Evolutionary conservation across 2,888 invertebrate species (phyloP), one percentile per base, ranked within the genome.

Genomic region (Drosophila neonasuta): DNA sequence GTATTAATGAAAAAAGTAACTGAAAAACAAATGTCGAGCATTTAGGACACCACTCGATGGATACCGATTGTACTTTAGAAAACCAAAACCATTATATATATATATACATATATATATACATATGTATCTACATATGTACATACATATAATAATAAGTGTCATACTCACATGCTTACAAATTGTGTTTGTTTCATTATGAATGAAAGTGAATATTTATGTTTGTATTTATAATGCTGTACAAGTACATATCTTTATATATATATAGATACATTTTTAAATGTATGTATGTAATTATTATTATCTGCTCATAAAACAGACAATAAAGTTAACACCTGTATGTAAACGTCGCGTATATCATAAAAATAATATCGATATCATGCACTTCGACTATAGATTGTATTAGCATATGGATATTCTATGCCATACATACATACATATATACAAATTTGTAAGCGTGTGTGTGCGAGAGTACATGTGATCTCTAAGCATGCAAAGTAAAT

Each of bases 1-100:
- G 82, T 81, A 84, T 86, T 83, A 84, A 86, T 79, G 87, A 82
- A 84, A 83, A 78, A 67, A 74, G 71, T 78, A 79, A 82, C 74
- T 77, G 79, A 84, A 72, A 80, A 85, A 71, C 74, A 74, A 76
- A 78, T 79, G 71, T 71, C 67, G 77, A 68, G 68, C 68, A 73
- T 76, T 71, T 48, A 66, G 78, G 49, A 65, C 30, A 45, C 32
- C 29, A 57, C 69, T 30, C 44, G 11, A 36, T 50, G 73, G 83
- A 70, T 72, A 70, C 66, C 72, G 86, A 80, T 72, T 83, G 65
- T 77, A 80, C 77, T 80, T 80, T 80, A 80, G 86, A 80, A 77
- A 84, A 67, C 29, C 44, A 13, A 20, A 30, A 54, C 20, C 46
- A 60, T 56, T 48, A 67, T 73, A 61, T 57, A 64, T 54, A 49